Base-by-base conservation (phyloP, 2,888 invertebrate species). In the Hirtodrosophila trivittata region DNA sequence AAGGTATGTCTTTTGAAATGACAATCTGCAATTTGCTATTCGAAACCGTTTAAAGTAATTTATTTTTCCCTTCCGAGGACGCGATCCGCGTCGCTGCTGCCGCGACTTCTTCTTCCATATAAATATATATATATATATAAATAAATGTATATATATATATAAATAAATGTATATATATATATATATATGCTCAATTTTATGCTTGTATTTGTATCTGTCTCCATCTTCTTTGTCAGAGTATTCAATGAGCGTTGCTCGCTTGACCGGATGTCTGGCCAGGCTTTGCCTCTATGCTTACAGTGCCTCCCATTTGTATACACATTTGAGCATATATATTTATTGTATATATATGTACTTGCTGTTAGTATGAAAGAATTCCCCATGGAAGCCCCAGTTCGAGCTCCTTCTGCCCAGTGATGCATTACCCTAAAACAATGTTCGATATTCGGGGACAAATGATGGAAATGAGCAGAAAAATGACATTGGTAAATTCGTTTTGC, bases 21-120 rank as follows among this genome's bases (percentile, higher is more conserved):
- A 86, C 85, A 86, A 86, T 81, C 85, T 86, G 86, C 86, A 86
- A 86, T 86, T 86, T 86, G 86, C 86, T 86, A 86, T 86, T 85
- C 85, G 74, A 85, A 86, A 86, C 87, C 86, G 86, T 86, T 86
- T 87, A 86, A 86, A 86, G 86, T 87, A 86, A 86, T 86, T 86
- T 86, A 87, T 87, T 86, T 85, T 73, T 59, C 41, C 67, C 64
- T 64, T 32, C 50, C 59, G 75, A 75, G 68, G 68, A 77, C 65
- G 70, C 82, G 76, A 74, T 63, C n/a, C n/a, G n/a, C n/a, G n/a
- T n/a, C n/a, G n/a, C n/a, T n/a, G n/a, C n/a, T n/a, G n/a, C 47
- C 71, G 63, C 45, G 74, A 69, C 64, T 55, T 57, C 25, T 57
- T 64, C 46, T 37, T 30, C 35, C n/a, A n/a, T n/a, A 33, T 14